Evolutionary conservation across 2,797 vertebrate genomes (phyloP), one percentile per base, ranked within the genome.

Genomic region (Poeciliopsis presidionis): DNA sequence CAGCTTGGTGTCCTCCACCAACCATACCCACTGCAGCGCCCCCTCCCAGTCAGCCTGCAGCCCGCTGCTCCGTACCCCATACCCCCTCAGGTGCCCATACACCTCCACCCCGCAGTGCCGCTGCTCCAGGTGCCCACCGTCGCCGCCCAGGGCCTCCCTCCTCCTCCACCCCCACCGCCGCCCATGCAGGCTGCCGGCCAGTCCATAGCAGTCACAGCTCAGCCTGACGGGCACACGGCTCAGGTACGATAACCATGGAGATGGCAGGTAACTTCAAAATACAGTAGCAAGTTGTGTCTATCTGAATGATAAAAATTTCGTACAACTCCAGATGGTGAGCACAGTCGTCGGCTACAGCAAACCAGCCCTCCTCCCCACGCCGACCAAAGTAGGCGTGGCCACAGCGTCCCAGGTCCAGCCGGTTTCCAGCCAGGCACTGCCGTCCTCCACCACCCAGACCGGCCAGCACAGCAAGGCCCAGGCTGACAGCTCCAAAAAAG

Each of bases 401-500:
- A 7, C n/a, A 7, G 79, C 36, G 47, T 86, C 90, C 84, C 95
- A 95, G 89, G 94, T 83, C 5, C 94, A 96, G 86, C 94, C 94
- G 83, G 92, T 94, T 86, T 86, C 85, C 88, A 95, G 86, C 88
- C 94, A 95, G 89, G 96, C 92, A 49, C 90, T 97, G 39, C 94
- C 96, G 0, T 96, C 97, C 6, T 98, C 97, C 7, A 96, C 96
- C 85, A 95, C 94, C 20, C 96, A 97, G 86, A 63, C 95, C 41
- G 87, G 94, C 75, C 88, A 96, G 87, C 91, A 97, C 82, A 93
- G 95, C 87, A 97, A 95, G 95, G 96, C 96, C 91, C 97, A 96
- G 49, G 96, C 97, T 47, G 98, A 98, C 93, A 97, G 98, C 96
- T 98, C 97, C 1, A 98, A 98, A 94, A 98, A 98, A 86, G 98